Evolutionary conservation across 2,797 vertebrate species (phyloP).

Genomic region (Syncerus caffer): DNA sequence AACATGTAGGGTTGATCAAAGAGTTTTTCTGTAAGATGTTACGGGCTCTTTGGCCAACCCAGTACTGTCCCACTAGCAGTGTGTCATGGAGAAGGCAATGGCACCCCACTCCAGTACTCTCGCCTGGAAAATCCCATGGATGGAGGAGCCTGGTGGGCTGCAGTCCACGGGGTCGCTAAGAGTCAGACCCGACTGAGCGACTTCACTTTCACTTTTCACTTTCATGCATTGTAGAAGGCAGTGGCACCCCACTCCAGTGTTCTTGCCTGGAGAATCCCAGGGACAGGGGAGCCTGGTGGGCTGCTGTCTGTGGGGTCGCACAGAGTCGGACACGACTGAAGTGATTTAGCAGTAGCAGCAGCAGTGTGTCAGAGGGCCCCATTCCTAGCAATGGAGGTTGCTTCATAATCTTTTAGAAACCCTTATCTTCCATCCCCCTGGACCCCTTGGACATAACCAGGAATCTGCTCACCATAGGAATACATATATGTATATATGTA

Average conservation of each 20-base stretch:
- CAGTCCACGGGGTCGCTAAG: no score
- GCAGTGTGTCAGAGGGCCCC: not conserved
- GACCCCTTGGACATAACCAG: not conserved
- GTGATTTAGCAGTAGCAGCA: not conserved
- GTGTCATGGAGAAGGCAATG: not conserved
- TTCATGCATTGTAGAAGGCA: no score
- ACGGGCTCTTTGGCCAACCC: not conserved
- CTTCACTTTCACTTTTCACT: no score
- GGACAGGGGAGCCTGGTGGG: no score
- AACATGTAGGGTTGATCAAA: not conserved
- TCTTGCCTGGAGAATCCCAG: no score
- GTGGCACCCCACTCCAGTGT: no score
- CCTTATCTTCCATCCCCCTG: not conserved
- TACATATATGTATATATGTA: not conserved
- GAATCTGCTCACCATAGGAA: not conserved
- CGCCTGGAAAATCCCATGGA: no score
- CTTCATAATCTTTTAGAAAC: not conserved
- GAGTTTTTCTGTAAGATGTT: not conserved
- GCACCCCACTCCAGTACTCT: no score
- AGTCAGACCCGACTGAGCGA: no score
- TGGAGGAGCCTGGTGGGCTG: no score
- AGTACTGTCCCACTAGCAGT: not conserved
- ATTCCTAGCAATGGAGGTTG: not conserved
- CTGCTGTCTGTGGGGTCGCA: no score
- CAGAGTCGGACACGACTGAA: no score